Evolutionary conservation across 2,113 vertebrate genomes (phyloP).

Genomic region (Aptenodytes patagonicus): DNA sequence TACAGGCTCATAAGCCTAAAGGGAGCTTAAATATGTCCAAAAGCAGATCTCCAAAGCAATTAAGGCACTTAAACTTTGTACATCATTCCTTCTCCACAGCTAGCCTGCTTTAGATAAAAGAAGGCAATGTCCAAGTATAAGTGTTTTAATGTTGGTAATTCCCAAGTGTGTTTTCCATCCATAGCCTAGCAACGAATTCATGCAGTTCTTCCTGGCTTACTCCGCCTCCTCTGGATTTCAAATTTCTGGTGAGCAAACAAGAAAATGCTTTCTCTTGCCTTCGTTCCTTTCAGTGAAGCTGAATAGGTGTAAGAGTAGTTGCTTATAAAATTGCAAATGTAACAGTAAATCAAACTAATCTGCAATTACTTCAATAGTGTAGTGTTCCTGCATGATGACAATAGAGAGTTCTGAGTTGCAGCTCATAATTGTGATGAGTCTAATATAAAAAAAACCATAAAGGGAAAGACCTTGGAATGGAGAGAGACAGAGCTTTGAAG

Average conservation of each 20-base stretch:
- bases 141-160: not conserved
- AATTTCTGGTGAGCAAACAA: not conserved
- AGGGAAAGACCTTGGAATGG: not conserved
- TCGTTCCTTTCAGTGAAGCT: not conserved
- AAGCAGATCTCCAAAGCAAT: constrained; percentile 3
- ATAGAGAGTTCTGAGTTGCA: not conserved
- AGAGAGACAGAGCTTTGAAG: not conserved
- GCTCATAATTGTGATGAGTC: not conserved
- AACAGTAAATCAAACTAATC: not conserved
- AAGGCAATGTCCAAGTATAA: not conserved
- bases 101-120: not conserved
- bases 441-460: not conserved
- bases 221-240: not conserved
- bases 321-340: not conserved
- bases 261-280: not conserved
- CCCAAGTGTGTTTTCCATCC: not conserved
- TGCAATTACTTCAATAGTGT: not conserved
- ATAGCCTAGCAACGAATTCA: not conserved
- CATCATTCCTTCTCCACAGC: not conserved
- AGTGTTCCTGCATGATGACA: not conserved
- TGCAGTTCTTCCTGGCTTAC: not conserved
- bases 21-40: not conserved
- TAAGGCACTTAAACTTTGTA: not conserved
- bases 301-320: not conserved
- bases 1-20: not conserved